Conservation (phyloP, 2,797 vertebrate species). For the Pseudopleuronectes americanus region DNA sequence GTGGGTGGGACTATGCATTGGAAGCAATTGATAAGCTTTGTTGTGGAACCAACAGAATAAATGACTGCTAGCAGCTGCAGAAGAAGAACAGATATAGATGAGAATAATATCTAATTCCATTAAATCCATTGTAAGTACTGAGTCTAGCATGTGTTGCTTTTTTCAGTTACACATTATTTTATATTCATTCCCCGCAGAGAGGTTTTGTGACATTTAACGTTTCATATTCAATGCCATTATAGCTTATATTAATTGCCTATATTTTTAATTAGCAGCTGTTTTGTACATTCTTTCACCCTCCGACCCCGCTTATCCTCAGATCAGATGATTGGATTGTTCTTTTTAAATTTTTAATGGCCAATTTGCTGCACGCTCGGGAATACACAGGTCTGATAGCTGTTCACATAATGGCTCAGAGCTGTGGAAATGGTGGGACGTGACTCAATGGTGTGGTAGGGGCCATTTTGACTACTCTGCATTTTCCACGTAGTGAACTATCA, state of each 20-base stretch:
- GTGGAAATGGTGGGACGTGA: slow-evolving; percentile 13
- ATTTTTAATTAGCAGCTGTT: slow-evolving; percentile 55
- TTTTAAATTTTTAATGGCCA: slow-evolving; percentile 22
- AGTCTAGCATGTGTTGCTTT: no score
- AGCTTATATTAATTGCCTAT: slow-evolving; percentile 21
- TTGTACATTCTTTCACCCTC: neutral
- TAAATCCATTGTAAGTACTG: no score
- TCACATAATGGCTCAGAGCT: slow-evolving; percentile 19
- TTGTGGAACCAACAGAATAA: no score
- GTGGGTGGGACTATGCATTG: no score
- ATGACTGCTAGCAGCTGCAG: no score
- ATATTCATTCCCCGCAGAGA: no score
- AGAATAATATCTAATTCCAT: no score
- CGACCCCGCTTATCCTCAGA: slow-evolving; percentile 26
- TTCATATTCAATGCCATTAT: neutral
- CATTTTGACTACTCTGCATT: slow-evolving; percentile 32
- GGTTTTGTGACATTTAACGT: no score
- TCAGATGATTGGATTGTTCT: slow-evolving; percentile 27
- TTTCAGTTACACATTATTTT: no score
- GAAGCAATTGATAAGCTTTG: no score
- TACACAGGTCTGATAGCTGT: slow-evolving; percentile 2
- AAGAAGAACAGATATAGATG: no score
- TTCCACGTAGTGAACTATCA: slow-evolving; percentile 12
- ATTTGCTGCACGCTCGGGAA: slow-evolving; percentile 7
- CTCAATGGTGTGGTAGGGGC: slow-evolving; percentile 14